Evolutionary conservation across 2,888 invertebrate genomes (phyloP), one percentile per base, ranked within the genome.

Genomic region (Campoplex capitator): DNA sequence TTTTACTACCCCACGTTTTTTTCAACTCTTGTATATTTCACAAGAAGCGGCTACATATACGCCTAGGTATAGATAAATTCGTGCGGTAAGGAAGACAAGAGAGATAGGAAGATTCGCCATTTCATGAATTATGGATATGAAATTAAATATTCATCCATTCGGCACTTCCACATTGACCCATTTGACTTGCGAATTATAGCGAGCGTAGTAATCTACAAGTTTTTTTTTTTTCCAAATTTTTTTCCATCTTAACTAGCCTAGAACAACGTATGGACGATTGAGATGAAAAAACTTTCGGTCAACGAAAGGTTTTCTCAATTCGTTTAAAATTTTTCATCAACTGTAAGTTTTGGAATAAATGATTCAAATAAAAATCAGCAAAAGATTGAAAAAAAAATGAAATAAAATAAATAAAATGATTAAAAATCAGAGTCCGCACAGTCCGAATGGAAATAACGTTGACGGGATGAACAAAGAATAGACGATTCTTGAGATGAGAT

Each of bases 111-210:
- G 23, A 58, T 58, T 58, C 58, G 3, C 58, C 58, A n/a, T 56
- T 0, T 23, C 54, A 56, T 74, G 74, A 74, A 74, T 58, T 58
- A 74, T 74, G 74, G 42, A 74, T 74, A 13, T 32, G 9, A 74
- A 74, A 74, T 74, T 23, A 58, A 74, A 74, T 74, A 74, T 74
- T n/a, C 74, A 74, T 74, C 58, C 56, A 42, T 74, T 58, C 13
- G 51, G 74, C 6, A 56, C 56, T 74, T 71, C 38, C 23, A 58
- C 23, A 74, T 74, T 58, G 42, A 74, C 38, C 56, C 56, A 38
- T 73, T 73, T 74, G 38, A 51, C 74, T 58, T 58, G 56, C 23
- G 74, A 74, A 74, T 74, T 74, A 74, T 74, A 13, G 28, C 13
- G 32, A 62, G 58, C 32, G 6, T 0, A 16, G 32, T 62, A 1